Conservation (phyloP, 2,113 vertebrate species). For the Carassius carassius region DNA sequence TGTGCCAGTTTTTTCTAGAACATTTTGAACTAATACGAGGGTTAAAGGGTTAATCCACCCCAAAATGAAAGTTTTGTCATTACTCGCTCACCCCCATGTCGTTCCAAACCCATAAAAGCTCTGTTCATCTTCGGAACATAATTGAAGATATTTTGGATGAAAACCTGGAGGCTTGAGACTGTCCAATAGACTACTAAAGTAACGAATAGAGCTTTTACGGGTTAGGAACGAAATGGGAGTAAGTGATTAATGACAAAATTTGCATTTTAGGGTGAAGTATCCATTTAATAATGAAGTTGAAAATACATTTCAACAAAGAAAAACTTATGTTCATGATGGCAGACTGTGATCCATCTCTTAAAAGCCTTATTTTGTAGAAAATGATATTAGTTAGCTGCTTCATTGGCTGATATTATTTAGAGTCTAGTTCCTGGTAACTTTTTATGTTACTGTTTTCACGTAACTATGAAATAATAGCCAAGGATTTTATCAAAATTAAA, state of each 20-base stretch:
- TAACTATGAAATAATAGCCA: not conserved
- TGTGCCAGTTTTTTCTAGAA: slow-evolving; percentile 6
- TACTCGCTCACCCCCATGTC: no score
- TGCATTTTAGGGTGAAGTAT: no score
- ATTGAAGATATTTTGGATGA: no score
- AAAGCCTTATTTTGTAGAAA: not conserved
- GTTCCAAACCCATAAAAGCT: no score
- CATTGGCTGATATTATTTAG: not conserved
- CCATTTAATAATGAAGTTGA: not conserved
- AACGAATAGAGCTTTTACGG: no score
- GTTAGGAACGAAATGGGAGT: no score
- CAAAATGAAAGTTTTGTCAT: no score
- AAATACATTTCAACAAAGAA: not conserved
- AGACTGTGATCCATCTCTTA: not conserved
- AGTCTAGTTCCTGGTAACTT: not conserved
- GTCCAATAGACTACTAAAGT: no score
- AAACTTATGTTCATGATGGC: not conserved
- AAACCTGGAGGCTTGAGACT: no score
- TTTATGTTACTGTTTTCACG: not conserved
- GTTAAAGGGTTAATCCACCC: no score
- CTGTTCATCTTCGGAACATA: no score
- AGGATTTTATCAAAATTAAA: not conserved
- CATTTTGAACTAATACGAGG: not conserved
- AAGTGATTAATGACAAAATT: no score
- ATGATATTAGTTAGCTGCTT: not conserved